Conservation (phyloP, 2,113 vertebrate genomes). For the Anguilla rostrata region DNA sequence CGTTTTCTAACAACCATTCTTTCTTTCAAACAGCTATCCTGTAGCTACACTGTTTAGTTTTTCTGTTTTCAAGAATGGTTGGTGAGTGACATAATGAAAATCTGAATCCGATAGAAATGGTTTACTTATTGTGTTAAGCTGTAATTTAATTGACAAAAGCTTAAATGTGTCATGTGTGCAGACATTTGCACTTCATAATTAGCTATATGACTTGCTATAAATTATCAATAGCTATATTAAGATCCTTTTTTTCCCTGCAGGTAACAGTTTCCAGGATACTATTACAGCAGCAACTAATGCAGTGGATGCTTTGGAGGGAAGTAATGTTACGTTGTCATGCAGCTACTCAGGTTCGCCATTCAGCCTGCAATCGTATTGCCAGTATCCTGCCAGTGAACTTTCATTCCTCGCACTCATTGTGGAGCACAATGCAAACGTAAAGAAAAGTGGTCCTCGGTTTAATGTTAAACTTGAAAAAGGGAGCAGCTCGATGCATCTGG, state of each 20-base stretch:
- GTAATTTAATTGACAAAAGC: too few relatives aligned
- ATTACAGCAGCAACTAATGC: neutral
- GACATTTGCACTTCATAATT: too few relatives aligned
- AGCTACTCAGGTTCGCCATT: neutral
- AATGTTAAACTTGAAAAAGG: slow-evolving; percentile 31
- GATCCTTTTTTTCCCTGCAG: neutral
- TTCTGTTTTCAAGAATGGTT: neutral
- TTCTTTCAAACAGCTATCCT: neutral
- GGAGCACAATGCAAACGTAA: too few relatives aligned
- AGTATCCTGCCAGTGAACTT: neutral
- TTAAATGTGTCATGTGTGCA: too few relatives aligned
- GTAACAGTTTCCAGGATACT: neutral
- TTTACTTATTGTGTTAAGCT: too few relatives aligned
- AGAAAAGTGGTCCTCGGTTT: too few relatives aligned
- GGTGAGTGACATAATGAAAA: neutral
- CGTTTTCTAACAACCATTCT: neutral
- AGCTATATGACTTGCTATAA: too few relatives aligned
- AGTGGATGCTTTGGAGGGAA: neutral
- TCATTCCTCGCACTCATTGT: too few relatives aligned
- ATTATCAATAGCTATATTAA: too few relatives aligned
- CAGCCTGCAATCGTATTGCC: neutral
- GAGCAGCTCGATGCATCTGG: neutral
- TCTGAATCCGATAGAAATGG: too few relatives aligned
- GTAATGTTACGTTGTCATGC: neutral
- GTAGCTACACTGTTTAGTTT: neutral